Conservation (phyloP, 2,113 vertebrate species). For the Pelecanus crispus region DNA sequence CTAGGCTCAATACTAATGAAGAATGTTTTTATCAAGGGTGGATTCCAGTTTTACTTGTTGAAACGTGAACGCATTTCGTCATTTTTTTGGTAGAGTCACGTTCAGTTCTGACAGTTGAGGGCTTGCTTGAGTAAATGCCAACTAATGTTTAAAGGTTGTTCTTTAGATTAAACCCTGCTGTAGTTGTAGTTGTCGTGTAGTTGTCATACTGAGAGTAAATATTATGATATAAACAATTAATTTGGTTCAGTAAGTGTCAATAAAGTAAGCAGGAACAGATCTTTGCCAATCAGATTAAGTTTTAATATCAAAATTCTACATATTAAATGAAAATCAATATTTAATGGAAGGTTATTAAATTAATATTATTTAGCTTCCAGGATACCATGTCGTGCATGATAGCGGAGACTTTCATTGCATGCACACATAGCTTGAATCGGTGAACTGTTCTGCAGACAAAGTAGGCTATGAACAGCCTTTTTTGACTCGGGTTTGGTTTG, state of each 20-base stretch:
- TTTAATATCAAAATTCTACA: not conserved
- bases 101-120: not conserved
- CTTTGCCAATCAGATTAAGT: not conserved
- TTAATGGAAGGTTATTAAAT: not conserved
- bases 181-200: not conserved
- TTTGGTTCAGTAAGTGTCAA: not conserved
- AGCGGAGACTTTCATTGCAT: fast-evolving
- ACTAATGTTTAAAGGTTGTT: not conserved
- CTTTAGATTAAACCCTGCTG: not conserved
- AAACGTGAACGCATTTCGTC: not conserved
- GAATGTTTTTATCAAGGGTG: not conserved
- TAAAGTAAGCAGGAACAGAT: not conserved
- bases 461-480: not conserved
- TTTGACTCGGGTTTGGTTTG: not conserved
- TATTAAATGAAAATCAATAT: not conserved
- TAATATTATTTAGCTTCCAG: not conserved
- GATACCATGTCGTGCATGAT: fast-evolving
- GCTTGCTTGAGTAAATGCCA: not conserved
- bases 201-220: not conserved
- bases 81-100: not conserved
- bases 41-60: not conserved
- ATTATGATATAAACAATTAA: not conserved
- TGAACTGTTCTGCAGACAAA: not conserved
- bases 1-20: not conserved
- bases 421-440: not conserved